A percentile compares a stretch with the other conserved stretches of the same genome.
Conservation (phyloP, 2,113 vertebrate genomes). For the Pleuronectes platessa region DNA sequence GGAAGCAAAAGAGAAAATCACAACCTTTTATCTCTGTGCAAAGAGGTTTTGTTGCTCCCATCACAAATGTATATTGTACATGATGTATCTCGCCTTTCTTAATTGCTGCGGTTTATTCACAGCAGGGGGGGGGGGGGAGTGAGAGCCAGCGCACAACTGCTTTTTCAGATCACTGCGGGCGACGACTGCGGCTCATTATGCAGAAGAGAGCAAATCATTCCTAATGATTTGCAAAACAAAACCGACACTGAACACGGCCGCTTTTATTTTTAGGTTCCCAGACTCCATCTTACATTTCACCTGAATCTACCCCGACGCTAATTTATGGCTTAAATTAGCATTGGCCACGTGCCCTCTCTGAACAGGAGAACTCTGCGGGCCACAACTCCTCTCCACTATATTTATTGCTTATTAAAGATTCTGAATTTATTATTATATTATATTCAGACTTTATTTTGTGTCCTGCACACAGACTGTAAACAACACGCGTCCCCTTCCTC, state of each 20-base stretch:
- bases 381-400: not conserved
- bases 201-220: constrained; percentile 56
- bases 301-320: constrained; percentile 6
- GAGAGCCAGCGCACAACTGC: constrained; percentile 34
- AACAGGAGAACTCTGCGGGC: constrained; percentile 3
- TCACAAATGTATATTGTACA: constrained; percentile 52
- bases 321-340: constrained; percentile 10
- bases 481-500: too few species aligned
- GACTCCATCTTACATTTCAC: constrained; percentile 20
- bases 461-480: too few species aligned
- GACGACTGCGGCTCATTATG: constrained; percentile 58
- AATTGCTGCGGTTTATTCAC: constrained; percentile 74
- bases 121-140: constrained; percentile 31
- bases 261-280: constrained; percentile 35
- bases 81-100: constrained; percentile 51
- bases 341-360: too few species aligned
- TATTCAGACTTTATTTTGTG: constrained; percentile 1
- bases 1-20: constrained; percentile 31
- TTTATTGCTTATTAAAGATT: too few species aligned
- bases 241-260: constrained; percentile 28
- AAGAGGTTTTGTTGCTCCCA: constrained; percentile 22
- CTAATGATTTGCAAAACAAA: constrained; percentile 59
- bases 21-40: constrained; percentile 27
- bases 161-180: constrained; percentile 56
- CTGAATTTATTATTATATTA: not conserved